phyloP scores from a whole-genome alignment of 2,797 vertebrate genomes.

The Pachyuromys duprasi region DNA sequence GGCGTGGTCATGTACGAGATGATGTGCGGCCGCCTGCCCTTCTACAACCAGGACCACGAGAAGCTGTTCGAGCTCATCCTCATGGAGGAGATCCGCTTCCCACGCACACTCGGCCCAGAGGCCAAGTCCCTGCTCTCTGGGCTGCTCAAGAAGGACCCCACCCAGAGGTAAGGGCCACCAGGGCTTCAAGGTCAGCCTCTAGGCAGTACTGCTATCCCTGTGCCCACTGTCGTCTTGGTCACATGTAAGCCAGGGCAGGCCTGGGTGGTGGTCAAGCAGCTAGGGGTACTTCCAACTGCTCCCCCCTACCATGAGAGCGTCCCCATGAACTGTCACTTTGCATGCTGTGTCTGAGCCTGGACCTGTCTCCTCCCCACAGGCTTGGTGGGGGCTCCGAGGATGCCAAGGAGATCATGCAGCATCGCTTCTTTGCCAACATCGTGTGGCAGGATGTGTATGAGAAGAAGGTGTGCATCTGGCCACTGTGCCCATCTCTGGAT shows the following conservation, averaged over 20 bases:
- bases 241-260: too few species aligned
- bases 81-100: constrained; percentile 98
- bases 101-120: constrained; percentile 95
- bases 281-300: too few species aligned
- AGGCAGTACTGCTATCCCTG: not conserved
- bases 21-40: constrained; percentile 97
- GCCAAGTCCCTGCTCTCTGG: constrained; percentile 95
- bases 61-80: constrained; percentile 98
- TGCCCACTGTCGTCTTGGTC: not conserved
- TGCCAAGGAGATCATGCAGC: constrained; percentile 99
- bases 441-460: constrained; percentile 98
- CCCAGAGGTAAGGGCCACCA: constrained; percentile 90
- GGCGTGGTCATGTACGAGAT: constrained; percentile 99
- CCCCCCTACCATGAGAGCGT: not conserved
- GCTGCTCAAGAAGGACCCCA: constrained; percentile 97
- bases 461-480: constrained; percentile 92
- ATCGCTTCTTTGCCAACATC: constrained; percentile 96
- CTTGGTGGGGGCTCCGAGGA: constrained; percentile 97
- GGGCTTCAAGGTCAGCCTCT: fast-evolving
- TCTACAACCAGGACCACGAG: constrained; percentile 99
- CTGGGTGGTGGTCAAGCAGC: not conserved
- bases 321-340: not conserved
- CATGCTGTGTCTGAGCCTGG: not conserved
- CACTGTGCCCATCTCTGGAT: not conserved
- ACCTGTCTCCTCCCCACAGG: constrained; percentile 85